A percentile compares a stretch with the other conserved stretches of the same genome.
Conservation (phyloP, 2,797 vertebrate species). For the Malurus leucopterus region DNA sequence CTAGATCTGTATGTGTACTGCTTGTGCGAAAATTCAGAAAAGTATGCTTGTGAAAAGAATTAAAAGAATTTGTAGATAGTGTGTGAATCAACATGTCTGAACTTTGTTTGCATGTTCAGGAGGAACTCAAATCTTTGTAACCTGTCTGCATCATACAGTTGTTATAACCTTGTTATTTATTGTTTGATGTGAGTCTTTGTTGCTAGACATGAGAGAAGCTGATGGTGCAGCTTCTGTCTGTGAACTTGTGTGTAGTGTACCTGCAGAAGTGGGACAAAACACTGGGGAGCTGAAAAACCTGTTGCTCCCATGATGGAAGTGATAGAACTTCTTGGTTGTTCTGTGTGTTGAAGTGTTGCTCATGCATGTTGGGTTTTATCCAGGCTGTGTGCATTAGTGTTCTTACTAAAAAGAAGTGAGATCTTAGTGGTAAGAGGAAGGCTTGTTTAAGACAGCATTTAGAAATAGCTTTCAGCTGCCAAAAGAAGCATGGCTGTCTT, state of each 20-base stretch:
- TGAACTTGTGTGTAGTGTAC: neutral
- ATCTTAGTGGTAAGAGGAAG: neutral
- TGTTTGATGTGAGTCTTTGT: neutral
- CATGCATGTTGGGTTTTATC: neutral
- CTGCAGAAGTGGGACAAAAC: neutral
- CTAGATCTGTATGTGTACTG: neutral
- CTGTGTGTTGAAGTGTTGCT: neutral
- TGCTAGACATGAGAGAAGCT: neutral
- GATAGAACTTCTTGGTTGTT: neutral
- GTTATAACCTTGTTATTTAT: neutral
- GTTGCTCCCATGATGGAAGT: rapidly evolving
- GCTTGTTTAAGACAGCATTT: rapidly evolving
- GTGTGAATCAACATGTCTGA: neutral
- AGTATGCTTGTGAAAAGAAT: neutral
- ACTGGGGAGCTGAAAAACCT: neutral
- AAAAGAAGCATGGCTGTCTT: neutral
- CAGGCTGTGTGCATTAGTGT: neutral
- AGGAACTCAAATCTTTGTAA: neutral
- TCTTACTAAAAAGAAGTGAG: neutral
- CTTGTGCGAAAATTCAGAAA: neutral
- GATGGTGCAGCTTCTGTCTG: neutral
- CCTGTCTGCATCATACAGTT: neutral
- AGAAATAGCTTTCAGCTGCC: neutral
- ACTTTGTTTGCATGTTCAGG: neutral
- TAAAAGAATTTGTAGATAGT: neutral